These are phyloP conservation scores for Steatocranus sp. DNA, from an alignment of 2,797 vertebrate genomes.

Conservation along the genomic window DNA sequence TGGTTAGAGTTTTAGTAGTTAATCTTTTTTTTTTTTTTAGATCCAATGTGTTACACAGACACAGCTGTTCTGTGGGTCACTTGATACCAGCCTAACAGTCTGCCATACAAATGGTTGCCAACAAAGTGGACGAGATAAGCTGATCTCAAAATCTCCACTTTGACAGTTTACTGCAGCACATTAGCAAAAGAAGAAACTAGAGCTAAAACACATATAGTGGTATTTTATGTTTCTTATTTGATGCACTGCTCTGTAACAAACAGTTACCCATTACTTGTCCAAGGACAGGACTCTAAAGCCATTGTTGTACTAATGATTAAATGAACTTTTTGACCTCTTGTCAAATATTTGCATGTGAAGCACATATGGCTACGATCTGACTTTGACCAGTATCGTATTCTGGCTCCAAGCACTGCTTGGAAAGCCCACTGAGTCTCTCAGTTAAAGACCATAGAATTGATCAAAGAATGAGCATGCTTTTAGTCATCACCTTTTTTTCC, in stretches of 20 bases:
- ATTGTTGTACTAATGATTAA: neutral
- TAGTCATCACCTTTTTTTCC: rapidly evolving
- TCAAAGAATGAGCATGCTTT: neutral
- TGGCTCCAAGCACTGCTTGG: neutral
- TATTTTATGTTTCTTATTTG: neutral
- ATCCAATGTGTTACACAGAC: neutral
- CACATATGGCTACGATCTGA: neutral
- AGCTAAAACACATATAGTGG: rapidly evolving
- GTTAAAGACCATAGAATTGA: neutral
- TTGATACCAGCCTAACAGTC: neutral
- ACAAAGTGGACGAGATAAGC: neutral
- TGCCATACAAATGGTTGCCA: neutral
- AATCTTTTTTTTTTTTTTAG: neutral
- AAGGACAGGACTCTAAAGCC: neutral
- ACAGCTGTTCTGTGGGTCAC: neutral
- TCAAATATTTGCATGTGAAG: neutral
- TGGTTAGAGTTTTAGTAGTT: neutral
- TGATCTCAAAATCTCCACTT: neutral
- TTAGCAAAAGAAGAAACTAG: neutral
- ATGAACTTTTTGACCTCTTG: neutral
- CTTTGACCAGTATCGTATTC: rapidly evolving
- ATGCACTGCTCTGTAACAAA: neutral
- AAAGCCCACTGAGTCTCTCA: neutral
- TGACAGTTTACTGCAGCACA: neutral
- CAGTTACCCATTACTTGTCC: rapidly evolving